Conservation (phyloP, 2,888 invertebrate species). For the Vesta saturnalis region DNA sequence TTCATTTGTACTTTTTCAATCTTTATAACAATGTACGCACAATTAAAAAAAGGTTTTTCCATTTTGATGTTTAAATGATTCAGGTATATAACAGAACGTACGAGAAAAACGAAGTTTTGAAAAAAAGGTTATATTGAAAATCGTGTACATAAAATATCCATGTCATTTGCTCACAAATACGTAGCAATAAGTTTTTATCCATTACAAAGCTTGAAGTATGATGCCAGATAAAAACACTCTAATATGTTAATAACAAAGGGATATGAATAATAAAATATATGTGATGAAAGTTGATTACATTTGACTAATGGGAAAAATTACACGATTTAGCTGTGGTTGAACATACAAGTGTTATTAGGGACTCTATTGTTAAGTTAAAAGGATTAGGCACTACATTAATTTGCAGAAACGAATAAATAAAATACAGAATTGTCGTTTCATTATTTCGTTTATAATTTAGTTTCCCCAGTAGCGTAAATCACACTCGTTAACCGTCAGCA, state of each 20-base stretch:
- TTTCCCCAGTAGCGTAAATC: constrained; percentile 46
- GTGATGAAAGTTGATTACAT: background rate
- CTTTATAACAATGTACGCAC: too few relatives aligned
- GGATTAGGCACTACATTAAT: constrained; percentile 33
- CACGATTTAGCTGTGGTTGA: constrained; percentile 30
- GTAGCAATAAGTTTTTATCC: too few relatives aligned
- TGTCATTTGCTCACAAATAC: too few relatives aligned
- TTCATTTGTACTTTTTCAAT: too few relatives aligned
- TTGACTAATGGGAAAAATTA: constrained; percentile 25
- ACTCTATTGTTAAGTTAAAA: constrained; percentile 31
- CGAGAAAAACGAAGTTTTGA: too few relatives aligned
- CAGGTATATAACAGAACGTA: too few relatives aligned
- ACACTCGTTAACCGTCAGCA: constrained; percentile 47
- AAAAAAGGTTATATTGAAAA: too few relatives aligned
- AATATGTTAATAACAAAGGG: constrained; percentile 4
- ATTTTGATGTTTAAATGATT: too few relatives aligned
- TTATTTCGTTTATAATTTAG: constrained; percentile 50
- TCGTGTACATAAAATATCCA: too few relatives aligned
- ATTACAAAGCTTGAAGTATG: too few relatives aligned
- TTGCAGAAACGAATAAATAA: constrained; percentile 42
- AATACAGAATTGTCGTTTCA: constrained; percentile 47
- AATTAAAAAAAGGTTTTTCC: too few relatives aligned
- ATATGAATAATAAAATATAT: constrained; percentile 4
- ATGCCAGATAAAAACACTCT: background rate
- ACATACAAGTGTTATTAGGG: constrained; percentile 35